Conservation (phyloP, 2,888 invertebrate genomes). For the Tubiluchus corallicola region DNA sequence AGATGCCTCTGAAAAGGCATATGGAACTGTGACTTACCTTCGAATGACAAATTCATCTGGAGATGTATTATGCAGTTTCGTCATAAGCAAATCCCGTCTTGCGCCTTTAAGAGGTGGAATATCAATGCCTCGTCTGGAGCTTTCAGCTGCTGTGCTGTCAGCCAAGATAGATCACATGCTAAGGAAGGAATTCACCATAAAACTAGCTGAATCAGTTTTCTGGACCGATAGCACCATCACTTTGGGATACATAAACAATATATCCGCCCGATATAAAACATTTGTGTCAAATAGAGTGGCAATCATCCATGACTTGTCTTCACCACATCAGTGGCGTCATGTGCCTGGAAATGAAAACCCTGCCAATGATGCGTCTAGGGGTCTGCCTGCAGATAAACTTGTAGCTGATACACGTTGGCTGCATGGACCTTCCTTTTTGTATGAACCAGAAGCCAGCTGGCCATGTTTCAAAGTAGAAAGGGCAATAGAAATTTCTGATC, state of each 20-base stretch:
- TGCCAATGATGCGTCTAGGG: neutral
- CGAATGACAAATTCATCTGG: neutral
- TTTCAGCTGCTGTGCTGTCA: neutral
- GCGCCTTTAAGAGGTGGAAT: neutral
- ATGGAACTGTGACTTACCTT: neutral
- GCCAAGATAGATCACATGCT: neutral
- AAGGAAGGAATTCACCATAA: neutral
- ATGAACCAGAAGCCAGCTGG: neutral
- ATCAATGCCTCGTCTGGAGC: neutral
- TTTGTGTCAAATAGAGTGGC: neutral
- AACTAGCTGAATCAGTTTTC: neutral
- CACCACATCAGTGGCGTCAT: conserved; percentile 5
- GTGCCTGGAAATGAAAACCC: neutral
- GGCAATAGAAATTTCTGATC: neutral
- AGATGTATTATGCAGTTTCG: neutral
- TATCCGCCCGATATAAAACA: neutral
- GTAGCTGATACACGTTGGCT: neutral
- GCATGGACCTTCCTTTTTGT: neutral
- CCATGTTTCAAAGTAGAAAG: neutral
- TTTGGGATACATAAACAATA: neutral
- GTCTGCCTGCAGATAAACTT: neutral
- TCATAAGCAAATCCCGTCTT: neutral
- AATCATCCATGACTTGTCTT: neutral
- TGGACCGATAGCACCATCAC: neutral
- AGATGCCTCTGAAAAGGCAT: neutral